Conservation (phyloP, 2,113 vertebrate species). For the Bothrops jararaca region DNA sequence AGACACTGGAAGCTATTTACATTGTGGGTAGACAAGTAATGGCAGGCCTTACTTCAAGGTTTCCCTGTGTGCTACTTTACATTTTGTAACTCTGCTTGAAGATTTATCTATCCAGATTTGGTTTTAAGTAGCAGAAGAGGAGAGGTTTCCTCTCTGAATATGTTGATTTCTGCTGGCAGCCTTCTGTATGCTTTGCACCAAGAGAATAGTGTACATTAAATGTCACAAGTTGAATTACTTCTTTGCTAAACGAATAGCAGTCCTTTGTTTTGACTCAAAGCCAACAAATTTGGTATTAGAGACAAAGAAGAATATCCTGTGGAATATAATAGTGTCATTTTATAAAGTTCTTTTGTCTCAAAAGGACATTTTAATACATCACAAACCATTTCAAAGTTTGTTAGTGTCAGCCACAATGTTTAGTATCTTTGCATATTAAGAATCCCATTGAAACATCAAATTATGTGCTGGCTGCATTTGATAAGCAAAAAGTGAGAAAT, state of each 20-base stretch:
- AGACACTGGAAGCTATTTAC: neutral
- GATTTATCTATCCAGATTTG: neutral
- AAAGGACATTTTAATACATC: constrained; percentile 39
- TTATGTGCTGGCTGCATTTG: constrained; percentile 18
- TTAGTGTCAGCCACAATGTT: constrained; percentile 51
- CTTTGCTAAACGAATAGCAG: neutral
- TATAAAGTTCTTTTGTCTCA: constrained; percentile 55
- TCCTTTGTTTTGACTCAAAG: neutral
- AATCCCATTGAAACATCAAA: constrained; percentile 43
- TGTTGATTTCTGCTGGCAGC: neutral
- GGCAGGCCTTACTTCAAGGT: neutral
- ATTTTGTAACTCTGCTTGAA: neutral
- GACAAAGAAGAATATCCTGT: neutral
- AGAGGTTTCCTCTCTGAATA: neutral
- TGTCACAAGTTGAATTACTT: constrained; percentile 36
- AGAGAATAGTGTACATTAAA: neutral
- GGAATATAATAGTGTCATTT: constrained; percentile 44
- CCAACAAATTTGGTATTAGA: constrained; percentile 8
- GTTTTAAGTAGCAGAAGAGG: neutral
- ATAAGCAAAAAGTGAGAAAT: constrained; percentile 11
- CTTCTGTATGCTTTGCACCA: constrained; percentile 14
- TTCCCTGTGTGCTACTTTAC: neutral
- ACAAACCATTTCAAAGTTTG: constrained; percentile 47
- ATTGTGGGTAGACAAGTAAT: neutral
- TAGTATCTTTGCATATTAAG: constrained; percentile 39